Percentiles rank a stretch among this genome's conserved stretches.
phyloP scores from a whole-genome alignment of 2,797 vertebrate species.

The Lutjanus argentimaculatus region DNA sequence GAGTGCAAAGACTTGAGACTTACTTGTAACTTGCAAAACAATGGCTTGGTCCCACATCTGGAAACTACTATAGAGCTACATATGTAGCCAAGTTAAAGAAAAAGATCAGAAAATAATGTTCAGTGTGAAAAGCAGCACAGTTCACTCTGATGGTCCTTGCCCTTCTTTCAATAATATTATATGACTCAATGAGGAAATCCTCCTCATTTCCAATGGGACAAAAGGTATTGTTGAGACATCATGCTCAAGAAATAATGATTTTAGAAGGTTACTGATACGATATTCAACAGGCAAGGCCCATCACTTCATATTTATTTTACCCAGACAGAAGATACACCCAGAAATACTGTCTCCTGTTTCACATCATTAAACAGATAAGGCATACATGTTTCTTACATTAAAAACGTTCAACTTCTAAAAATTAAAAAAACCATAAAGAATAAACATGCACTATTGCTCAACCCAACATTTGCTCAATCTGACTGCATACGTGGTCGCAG shows the following conservation, averaged over 20 bases:
- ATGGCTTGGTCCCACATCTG: too few relatives aligned
- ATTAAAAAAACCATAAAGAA: slow-evolving; percentile 30
- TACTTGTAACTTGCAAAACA: too few relatives aligned
- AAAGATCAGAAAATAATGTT: slow-evolving; percentile 1
- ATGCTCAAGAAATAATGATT: slow-evolving; percentile 14
- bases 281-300: slow-evolving; percentile 5
- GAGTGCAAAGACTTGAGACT: too few relatives aligned
- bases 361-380: slow-evolving; percentile 62
- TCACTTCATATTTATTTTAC: slow-evolving; percentile 45
- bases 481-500: slow-evolving; percentile 24
- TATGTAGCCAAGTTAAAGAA: background rate
- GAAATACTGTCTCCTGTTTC: slow-evolving; percentile 47
- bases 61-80: background rate
- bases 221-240: slow-evolving; percentile 21
- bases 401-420: slow-evolving; percentile 42
- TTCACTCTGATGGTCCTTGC: background rate
- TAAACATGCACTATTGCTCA: slow-evolving; percentile 56
- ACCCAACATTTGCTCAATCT: slow-evolving; percentile 14
- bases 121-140: slow-evolving; percentile 19
- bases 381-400: slow-evolving; percentile 49
- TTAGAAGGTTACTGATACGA: background rate
- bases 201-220: background rate
- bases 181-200: background rate
- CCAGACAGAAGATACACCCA: slow-evolving; percentile 27
- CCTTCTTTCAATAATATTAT: background rate